Evolutionary conservation across 2,888 invertebrate species (phyloP), one percentile per base, ranked within the genome.

Genomic region (Andricus curvator): DNA sequence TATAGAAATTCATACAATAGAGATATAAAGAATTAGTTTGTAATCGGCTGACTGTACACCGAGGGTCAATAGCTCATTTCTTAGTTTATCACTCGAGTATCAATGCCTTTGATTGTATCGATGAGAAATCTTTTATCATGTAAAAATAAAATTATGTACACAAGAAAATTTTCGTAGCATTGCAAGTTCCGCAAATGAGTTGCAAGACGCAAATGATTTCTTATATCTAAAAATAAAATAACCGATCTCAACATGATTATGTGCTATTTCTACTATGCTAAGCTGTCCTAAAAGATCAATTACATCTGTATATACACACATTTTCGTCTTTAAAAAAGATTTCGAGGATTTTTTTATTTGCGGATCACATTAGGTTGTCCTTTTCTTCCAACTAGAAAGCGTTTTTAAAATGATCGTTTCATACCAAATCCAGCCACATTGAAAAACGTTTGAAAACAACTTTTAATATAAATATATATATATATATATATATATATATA

Each of bases 171-270:
- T 22, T n/a, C 13, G 11, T 56, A 20, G 20, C 44, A 68, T 56
- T 64, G 33, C 65, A 81, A 79, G 67, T 82, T n/a, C 64, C 67
- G 65, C 82, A 83, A 85, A 87, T 85, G 82, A 89, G 86, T 84
- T 87, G 82, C 80, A 86, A 86, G 82, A 78, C 74, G 80, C 83
- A 70, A 81, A 80, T 83, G 78, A 83, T 80, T 80, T 62, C 82
- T 79, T 67, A 77, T 48, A 66, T 66, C 81, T 78, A 77, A 33
- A 60, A 77, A 78, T 78, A 81, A 83, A 84, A 82, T 56, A 79
- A 84, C 78, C 78, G 83, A 86, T 86, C 85, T 86, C 76, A 85
- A 86, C 76, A 81, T 80, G 62, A 80, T 65, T 78, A 81, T 79
- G 79, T 81, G 80, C 76, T 79, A 51, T 67, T 56, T 79, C 22